Evolutionary conservation across 1,140 invertebrate genomes (phyloP).

Genomic region (Pseudoatta argentina): DNA sequence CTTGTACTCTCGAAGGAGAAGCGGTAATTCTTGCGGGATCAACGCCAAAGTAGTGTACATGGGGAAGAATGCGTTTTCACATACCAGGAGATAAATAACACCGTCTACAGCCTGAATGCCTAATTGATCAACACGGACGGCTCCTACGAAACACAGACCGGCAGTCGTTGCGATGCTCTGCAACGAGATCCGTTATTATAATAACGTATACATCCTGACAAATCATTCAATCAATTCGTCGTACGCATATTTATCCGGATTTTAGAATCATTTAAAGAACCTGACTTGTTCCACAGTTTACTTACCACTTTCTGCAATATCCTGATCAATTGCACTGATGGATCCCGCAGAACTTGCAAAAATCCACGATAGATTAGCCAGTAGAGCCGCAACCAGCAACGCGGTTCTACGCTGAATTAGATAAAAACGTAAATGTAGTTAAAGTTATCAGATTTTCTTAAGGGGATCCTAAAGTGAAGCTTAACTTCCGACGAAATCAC

Average conservation of each 20-base stretch:
- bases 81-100: slow-evolving; percentile 93
- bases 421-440: slow-evolving; percentile 7
- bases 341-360: slow-evolving; percentile 90
- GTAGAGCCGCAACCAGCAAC: slow-evolving; percentile 89
- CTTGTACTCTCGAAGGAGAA: slow-evolving; percentile 92
- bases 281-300: slow-evolving; percentile 76
- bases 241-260: neutral
- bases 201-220: neutral
- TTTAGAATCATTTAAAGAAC: neutral
- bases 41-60: slow-evolving; percentile 94
- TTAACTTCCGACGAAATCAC: too few relatives aligned
- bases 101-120: slow-evolving; percentile 95
- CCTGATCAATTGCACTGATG: slow-evolving; percentile 89
- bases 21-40: slow-evolving; percentile 92
- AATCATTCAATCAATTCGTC: neutral
- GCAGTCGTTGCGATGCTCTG: slow-evolving; percentile 91
- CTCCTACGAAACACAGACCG: slow-evolving; percentile 92
- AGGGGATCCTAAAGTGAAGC: too few relatives aligned
- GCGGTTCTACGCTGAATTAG: slow-evolving; percentile 80
- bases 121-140: slow-evolving; percentile 89
- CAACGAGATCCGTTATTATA: slow-evolving; percentile 20
- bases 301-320: slow-evolving; percentile 93
- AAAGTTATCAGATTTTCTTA: neutral
- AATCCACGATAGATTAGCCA: slow-evolving; percentile 91
- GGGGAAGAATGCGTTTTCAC: slow-evolving; percentile 94